Evolutionary conservation across 2,113 vertebrate genomes (phyloP).

Genomic region (Aleadryas rufinucha): DNA sequence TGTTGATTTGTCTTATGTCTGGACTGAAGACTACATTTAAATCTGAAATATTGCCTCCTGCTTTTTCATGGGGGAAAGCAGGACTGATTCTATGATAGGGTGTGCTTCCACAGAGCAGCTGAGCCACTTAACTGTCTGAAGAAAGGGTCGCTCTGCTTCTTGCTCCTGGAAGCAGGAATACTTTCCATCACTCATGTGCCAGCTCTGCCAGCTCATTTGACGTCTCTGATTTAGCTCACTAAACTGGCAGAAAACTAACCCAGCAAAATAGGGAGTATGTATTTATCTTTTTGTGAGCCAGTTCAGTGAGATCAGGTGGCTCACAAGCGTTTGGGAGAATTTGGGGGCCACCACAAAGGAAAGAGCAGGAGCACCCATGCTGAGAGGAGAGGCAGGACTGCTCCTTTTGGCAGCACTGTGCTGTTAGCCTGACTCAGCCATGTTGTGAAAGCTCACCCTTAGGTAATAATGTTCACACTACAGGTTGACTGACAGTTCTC

Average conservation of each 20-base stretch:
- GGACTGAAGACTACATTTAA: not conserved
- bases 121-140: not conserved
- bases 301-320: not conserved
- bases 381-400: not conserved
- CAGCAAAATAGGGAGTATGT: not conserved
- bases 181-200: not conserved
- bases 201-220: not conserved
- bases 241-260: not conserved
- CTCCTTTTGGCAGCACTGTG: not conserved
- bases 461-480: slow-evolving; percentile 18
- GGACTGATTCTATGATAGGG: not conserved
- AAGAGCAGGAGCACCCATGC: not conserved
- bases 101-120: not conserved
- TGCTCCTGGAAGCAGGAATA: not conserved
- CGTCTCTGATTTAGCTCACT: not conserved
- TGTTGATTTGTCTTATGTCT: not conserved
- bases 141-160: not conserved
- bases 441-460: slow-evolving; percentile 48
- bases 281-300: not conserved
- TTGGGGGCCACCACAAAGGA: not conserved
- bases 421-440: not conserved
- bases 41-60: not conserved
- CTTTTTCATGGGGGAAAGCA: not conserved
- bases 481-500: not conserved
- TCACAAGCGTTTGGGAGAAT: not conserved